phyloP scores from a whole-genome alignment of 2,113 vertebrate genomes.

The Theropithecus gelada region DNA sequence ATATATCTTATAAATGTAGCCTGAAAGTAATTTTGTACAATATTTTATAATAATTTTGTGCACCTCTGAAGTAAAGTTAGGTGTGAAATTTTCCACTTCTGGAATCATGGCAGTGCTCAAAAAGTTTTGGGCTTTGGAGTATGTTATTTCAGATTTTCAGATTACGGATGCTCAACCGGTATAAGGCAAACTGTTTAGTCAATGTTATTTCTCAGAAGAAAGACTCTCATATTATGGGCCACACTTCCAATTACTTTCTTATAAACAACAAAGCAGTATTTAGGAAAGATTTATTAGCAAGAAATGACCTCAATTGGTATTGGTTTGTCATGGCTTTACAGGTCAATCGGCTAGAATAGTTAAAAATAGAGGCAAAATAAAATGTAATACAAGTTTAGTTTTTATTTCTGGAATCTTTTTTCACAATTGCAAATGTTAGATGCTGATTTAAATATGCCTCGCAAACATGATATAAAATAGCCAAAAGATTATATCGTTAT shows the following conservation, averaged over 20 bases:
- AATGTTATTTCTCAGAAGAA: background rate
- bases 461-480: constrained; percentile 21
- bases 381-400: background rate
- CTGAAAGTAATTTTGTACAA: background rate
- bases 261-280: constrained; percentile 6
- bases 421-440: background rate
- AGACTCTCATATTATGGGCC: background rate
- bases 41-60: background rate
- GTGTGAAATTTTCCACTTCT: background rate
- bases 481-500: background rate
- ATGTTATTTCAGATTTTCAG: background rate
- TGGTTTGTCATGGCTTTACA: background rate
- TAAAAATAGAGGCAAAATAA: background rate
- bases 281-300: background rate
- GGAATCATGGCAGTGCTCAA: background rate
- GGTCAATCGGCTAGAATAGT: background rate
- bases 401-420: background rate
- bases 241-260: background rate
- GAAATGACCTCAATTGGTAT: background rate
- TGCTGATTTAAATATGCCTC: background rate
- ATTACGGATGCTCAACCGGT: background rate
- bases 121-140: background rate
- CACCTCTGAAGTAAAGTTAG: background rate
- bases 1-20: background rate
- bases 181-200: constrained; percentile 28